Percentiles rank a stretch among this genome's conserved stretches.
Conservation (phyloP, 2,797 vertebrate species). For the Aeoliscus strigatus region DNA sequence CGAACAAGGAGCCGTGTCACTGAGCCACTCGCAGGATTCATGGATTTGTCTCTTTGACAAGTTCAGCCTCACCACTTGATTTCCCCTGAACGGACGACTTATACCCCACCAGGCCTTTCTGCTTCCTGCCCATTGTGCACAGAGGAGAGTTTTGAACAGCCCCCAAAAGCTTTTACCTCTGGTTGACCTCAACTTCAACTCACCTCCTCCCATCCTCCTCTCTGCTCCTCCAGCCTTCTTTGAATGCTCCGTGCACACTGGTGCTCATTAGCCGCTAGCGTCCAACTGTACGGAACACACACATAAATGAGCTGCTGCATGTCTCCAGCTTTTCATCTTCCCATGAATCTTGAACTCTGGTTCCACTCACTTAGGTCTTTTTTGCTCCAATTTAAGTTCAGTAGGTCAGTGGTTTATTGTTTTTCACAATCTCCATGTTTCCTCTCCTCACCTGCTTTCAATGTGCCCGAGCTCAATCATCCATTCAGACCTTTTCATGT, state of each 20-base stretch:
- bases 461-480: too few species aligned
- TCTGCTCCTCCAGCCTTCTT: too few species aligned
- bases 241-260: conserved; percentile 16
- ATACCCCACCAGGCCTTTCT: too few species aligned
- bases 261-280: too few species aligned
- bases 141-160: conserved; percentile 38
- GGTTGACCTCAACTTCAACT: conserved; percentile 56
- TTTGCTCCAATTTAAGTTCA: conserved; percentile 36
- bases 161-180: conserved; percentile 67
- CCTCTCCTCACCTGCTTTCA: conserved; percentile 16
- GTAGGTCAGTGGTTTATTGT: conserved; percentile 37
- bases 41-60: too few species aligned
- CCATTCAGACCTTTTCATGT: too few species aligned
- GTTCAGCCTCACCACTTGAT: too few species aligned
- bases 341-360: too few species aligned
- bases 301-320: too few species aligned
- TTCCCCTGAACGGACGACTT: too few species aligned
- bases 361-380: conserved; percentile 19
- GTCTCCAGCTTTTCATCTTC: too few species aligned
- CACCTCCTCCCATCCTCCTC: conserved; percentile 16
- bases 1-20: background rate
- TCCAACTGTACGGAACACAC: too few species aligned
- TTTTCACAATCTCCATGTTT: conserved; percentile 19
- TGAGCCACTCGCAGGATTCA: conserved; percentile 23
- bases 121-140: conserved; percentile 58